A percentile compares a stretch with the other conserved stretches of the same genome.
Evolutionary conservation across 2,113 vertebrate species (phyloP).

Genomic region (Drymodes brunneopygia): DNA sequence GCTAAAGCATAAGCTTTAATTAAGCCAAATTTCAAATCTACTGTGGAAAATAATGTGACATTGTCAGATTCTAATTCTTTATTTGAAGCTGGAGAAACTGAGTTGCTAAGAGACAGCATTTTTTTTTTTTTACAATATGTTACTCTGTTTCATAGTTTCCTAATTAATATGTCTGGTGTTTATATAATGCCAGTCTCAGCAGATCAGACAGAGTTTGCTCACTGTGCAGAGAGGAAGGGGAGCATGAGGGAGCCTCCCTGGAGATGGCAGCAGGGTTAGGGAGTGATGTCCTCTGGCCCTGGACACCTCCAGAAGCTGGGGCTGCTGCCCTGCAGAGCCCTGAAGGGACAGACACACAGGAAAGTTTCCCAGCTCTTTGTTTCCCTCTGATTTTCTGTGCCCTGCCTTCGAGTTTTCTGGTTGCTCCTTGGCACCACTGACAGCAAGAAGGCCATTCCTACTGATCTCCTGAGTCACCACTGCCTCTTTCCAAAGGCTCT

Average conservation of each 20-base stretch:
- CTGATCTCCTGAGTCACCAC: neutral
- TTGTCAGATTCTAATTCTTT: neutral
- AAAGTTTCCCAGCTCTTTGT: neutral
- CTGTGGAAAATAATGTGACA: neutral
- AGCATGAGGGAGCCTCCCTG: neutral
- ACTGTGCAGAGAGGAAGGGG: neutral
- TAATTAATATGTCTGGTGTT: neutral
- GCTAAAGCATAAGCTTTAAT: neutral
- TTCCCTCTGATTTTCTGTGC: neutral
- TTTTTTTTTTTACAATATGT: neutral
- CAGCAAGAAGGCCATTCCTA: neutral
- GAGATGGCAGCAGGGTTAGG: neutral
- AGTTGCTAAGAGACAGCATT: conserved; percentile 26
- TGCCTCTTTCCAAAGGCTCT: neutral
- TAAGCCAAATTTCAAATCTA: conserved; percentile 9
- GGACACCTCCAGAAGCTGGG: neutral
- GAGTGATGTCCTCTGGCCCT: neutral
- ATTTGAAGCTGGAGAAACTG: neutral
- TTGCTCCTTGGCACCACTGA: neutral
- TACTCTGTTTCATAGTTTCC: neutral
- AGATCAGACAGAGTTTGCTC: neutral
- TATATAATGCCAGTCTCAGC: neutral
- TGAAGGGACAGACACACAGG: neutral
- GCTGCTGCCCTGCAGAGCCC: neutral
- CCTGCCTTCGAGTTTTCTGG: neutral